Base-by-base conservation (phyloP, 1,140 invertebrate genomes). In the Bombus pascuorum region DNA sequence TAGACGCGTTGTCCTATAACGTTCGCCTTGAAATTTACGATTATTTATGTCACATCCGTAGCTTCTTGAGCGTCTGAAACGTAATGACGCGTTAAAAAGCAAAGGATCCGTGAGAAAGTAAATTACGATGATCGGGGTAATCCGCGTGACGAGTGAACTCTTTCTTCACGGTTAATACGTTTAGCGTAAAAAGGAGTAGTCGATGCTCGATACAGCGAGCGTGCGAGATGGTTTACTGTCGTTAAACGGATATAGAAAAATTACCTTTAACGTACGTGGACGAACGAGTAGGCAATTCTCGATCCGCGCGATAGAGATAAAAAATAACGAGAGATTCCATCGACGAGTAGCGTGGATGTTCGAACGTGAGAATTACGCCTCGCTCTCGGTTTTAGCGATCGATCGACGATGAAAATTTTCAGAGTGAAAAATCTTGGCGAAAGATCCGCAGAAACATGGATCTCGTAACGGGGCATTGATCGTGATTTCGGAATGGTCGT, bases 371-470 rank as follows among this genome's bases (percentile, higher is more conserved):
- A 47, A 47, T 18, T 6, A 53, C 47, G 13, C 13, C 32, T 32
- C 4, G 44, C 13, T 15, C 5, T 47, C 44, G 44, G 15, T 47
- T 47, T 5, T 15, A 0, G 0, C 44, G 3, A 5, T 0, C 44
- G 0, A 47, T 13, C 0, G 47, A 22, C 1, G 18, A 53, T 5
- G 47, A 22, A 22, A 8, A 8, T 6, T 53, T 2, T 53, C 47
- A 6, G 22, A 8, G 18, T 2, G 0, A 2, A 22, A 53, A 0
- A 2, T 22, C 0, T 2, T 18, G 0, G 47, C 18, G 47, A 53
- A 18, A 18, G 15, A 18, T 18, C 5, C 5, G 47, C 0, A 6
- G 15, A 47, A 18, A 47, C 15, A 6, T 18, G 0, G 47, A 47
- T 47, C 44, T 47, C 15, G 44, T 15, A 0, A 37, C 22, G 12